Evolutionary conservation across 2,113 vertebrate species (phyloP).

Genomic region (Chamaea fasciata): DNA sequence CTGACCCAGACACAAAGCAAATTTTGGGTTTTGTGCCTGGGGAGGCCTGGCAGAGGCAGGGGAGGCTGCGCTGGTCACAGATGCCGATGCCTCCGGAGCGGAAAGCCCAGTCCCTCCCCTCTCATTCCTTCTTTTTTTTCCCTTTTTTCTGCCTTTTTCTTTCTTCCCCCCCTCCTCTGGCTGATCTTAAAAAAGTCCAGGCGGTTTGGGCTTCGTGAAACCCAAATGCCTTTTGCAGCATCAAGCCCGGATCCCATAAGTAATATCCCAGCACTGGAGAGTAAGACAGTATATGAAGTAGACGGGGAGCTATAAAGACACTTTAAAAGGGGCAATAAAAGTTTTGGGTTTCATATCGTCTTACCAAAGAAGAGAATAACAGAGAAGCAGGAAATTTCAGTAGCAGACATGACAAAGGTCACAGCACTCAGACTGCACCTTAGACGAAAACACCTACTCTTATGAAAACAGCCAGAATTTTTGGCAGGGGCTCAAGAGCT

Average conservation of each 20-base stretch:
- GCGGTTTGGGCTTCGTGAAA: background rate
- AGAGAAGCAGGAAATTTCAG: constrained; percentile 80
- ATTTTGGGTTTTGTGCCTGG: background rate
- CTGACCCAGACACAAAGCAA: background rate
- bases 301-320: constrained; percentile 71
- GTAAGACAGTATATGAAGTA: constrained; percentile 54
- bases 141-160: background rate
- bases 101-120: background rate
- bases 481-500: constrained; percentile 58
- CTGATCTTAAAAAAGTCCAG: constrained; percentile 22
- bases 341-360: constrained; percentile 81
- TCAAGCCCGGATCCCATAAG: constrained; percentile 50
- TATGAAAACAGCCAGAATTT: constrained; percentile 64
- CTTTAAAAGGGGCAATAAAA: constrained; percentile 81
- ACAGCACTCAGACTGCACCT: constrained; percentile 66
- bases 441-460: constrained; percentile 70
- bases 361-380: constrained; percentile 74
- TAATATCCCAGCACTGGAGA: constrained; percentile 54
- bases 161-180: fast-evolving
- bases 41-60: background rate
- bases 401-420: constrained; percentile 75
- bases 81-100: background rate
- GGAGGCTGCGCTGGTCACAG: background rate
- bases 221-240: constrained; percentile 49
- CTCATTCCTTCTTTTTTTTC: background rate